Percentiles rank a stretch among this genome's conserved stretches.
These are phyloP conservation scores for Cenopis cana DNA, from an alignment of 2,888 invertebrate genomes.

Conservation along the genomic window DNA sequence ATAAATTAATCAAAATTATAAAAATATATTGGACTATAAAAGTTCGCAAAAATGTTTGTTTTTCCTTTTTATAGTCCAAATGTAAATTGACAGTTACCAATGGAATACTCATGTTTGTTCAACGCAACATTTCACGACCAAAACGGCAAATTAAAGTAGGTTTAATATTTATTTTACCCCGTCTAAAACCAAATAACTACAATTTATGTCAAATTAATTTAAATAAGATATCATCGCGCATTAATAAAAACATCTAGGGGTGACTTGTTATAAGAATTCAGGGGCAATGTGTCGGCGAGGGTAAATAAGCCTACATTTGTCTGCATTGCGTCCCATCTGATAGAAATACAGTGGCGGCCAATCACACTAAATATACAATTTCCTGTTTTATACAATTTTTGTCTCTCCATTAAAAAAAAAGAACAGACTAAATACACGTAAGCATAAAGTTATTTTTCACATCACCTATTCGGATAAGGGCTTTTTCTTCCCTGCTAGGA, in stretches of 20 bases:
- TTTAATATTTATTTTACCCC: too few relatives aligned
- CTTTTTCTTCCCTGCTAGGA: too few relatives aligned
- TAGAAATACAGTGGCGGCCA: constrained; percentile 37
- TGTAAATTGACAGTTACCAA: too few relatives aligned
- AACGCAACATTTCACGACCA: too few relatives aligned
- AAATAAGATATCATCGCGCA: constrained; percentile 1
- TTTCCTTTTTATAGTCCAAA: too few relatives aligned
- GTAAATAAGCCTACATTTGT: constrained; percentile 41
- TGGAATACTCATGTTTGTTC: too few relatives aligned
- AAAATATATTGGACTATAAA: too few relatives aligned
- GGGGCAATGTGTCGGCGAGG: constrained; percentile 34
- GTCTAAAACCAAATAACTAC: not conserved
- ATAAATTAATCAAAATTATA: too few relatives aligned
- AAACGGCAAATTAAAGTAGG: too few relatives aligned
- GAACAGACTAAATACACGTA: not conserved
- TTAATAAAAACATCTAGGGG: constrained; percentile 19
- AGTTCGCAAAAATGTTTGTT: too few relatives aligned
- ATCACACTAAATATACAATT: not conserved
- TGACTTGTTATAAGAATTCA: constrained; percentile 39
- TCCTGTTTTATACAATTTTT: not conserved
- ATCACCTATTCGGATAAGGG: too few relatives aligned
- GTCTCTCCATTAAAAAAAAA: too few relatives aligned
- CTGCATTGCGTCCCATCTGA: constrained; percentile 41
- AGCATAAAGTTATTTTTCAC: not conserved
- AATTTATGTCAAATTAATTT: not conserved